These are phyloP conservation scores for Drosophila micromelanica DNA, from an alignment of 1,140 invertebrate genomes.

Conservation along the genomic window DNA sequence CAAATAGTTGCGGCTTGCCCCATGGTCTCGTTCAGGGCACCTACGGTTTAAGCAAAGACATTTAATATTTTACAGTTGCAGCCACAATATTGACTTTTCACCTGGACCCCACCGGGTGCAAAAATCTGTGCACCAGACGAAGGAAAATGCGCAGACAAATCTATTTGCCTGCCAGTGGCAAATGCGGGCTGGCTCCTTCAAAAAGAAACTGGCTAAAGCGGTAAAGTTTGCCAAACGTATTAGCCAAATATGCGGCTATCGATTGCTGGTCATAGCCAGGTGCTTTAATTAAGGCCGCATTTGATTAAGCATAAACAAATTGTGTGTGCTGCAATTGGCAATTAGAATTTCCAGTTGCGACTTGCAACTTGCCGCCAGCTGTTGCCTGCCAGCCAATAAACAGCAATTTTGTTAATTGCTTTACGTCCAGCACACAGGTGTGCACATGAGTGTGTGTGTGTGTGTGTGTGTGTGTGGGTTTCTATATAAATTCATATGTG, in stretches of 20 bases:
- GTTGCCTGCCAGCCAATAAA: constrained; percentile 48
- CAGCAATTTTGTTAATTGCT: constrained; percentile 78
- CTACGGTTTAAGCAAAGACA: constrained; percentile 47
- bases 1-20: constrained; percentile 67
- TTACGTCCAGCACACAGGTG: constrained; percentile 43
- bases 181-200: background rate
- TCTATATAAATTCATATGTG: constrained; percentile 54
- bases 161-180: constrained; percentile 6
- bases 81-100: constrained; percentile 78
- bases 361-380: constrained; percentile 28
- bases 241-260: constrained; percentile 19
- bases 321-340: constrained; percentile 27
- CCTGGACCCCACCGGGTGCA: constrained; percentile 24
- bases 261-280: constrained; percentile 23
- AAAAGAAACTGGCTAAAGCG: too few species aligned
- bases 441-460: constrained; percentile 20
- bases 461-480: constrained; percentile 20
- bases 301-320: constrained; percentile 48
- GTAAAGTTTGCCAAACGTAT: background rate
- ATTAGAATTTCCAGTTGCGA: constrained; percentile 21
- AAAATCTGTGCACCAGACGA: too few species aligned
- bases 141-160: background rate
- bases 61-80: constrained; percentile 72
- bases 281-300: constrained; percentile 35
- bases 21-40: background rate